Conservation (phyloP, 2,888 invertebrate genomes). For the Cataglyphis rosenhaueri region DNA sequence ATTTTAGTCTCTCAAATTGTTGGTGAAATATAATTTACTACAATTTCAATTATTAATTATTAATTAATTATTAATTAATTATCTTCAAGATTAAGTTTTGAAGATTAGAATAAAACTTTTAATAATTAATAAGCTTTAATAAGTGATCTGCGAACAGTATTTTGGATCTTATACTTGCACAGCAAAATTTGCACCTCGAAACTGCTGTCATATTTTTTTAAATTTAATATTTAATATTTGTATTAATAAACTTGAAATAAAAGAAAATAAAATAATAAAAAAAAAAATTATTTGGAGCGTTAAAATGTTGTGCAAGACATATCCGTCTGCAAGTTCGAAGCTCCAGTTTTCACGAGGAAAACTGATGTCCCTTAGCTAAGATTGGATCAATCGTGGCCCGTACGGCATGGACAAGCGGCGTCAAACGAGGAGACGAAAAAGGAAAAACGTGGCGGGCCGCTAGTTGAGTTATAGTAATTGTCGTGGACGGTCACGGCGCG, state of each 20-base stretch:
- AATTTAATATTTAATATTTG: not conserved
- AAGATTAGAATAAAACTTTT: conserved; percentile 7
- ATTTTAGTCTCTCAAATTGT: not conserved
- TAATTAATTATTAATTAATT: not conserved
- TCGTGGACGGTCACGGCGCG: conserved; percentile 34
- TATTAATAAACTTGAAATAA: not conserved
- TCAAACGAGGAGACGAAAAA: conserved; percentile 18
- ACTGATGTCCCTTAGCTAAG: not conserved
- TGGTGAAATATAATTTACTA: not conserved
- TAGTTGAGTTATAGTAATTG: conserved; percentile 62
- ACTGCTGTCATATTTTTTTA: not conserved
- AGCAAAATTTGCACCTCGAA: not conserved
- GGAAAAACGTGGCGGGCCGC: not conserved
- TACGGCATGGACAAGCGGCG: conserved; percentile 40
- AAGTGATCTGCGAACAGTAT: not conserved
- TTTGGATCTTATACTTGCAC: not conserved
- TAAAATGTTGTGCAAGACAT: not conserved
- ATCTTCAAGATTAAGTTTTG: not conserved
- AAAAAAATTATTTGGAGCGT: not conserved
- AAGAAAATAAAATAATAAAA: not conserved
- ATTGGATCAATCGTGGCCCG: conserved; percentile 7
- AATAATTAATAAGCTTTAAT: not conserved
- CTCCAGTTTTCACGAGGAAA: not conserved
- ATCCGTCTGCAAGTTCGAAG: not conserved
- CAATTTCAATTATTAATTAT: not conserved